phyloP scores from a whole-genome alignment of 2,888 invertebrate species.

The Cosmia pyralina region DNA sequence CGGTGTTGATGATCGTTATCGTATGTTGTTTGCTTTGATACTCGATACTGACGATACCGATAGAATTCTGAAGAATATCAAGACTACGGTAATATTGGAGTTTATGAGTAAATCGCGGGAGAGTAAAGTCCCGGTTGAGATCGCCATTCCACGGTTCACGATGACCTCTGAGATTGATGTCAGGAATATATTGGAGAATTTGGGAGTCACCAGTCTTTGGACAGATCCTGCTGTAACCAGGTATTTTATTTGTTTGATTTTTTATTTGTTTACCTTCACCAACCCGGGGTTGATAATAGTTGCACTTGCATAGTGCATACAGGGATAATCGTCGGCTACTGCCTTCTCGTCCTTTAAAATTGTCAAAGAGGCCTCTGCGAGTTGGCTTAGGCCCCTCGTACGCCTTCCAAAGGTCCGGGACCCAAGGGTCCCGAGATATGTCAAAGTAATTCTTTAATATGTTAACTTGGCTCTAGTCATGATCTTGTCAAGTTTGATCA shows the following conservation, averaged over 20 bases:
- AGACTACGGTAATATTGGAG: constrained; percentile 24
- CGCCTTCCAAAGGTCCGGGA: no score
- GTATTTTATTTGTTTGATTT: no score
- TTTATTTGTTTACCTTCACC: no score
- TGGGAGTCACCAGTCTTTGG: constrained; percentile 33
- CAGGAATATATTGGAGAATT: constrained; percentile 28
- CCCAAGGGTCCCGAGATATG: no score
- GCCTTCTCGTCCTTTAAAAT: no score
- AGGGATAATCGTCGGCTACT: no score
- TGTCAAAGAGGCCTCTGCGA: no score
- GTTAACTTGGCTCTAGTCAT: no score
- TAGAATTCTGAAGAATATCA: neutral
- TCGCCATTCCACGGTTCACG: constrained; percentile 46
- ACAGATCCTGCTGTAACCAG: constrained; percentile 37
- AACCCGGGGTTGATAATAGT: no score
- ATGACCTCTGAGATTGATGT: constrained; percentile 35
- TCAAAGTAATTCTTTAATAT: neutral
- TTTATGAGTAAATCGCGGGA: neutral
- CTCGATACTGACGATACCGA: neutral
- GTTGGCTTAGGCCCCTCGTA: no score
- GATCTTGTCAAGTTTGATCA: neutral
- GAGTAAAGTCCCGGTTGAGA: constrained; percentile 42
- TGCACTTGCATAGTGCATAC: no score
- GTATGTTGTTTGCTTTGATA: constrained; percentile 29
- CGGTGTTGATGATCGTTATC: constrained; percentile 38